Base-by-base conservation (phyloP, 2,113 vertebrate genomes). In the Tyto alba region DNA sequence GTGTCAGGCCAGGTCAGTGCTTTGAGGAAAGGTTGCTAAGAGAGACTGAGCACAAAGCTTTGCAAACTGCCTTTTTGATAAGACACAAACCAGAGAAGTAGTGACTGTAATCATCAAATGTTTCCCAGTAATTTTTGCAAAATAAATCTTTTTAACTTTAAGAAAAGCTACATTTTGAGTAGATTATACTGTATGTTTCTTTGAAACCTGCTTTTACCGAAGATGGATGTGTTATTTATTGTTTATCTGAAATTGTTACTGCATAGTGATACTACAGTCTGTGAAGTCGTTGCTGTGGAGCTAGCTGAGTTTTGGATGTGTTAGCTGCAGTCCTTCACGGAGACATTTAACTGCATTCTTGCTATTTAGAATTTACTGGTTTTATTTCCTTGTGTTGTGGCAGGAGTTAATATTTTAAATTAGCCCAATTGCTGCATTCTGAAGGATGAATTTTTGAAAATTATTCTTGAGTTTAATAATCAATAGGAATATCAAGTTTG, bases 1-100 rank as follows among this genome's bases (percentile, higher is more conserved):
- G 84, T 76, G 94, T 90, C 80, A 89, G 84, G 66, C 66, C 74
- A 88, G 86, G 89, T 85, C 84, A 32, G 76, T 68, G 84, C 57
- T 89, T 89, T 82, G 94, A 92, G 86, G 86, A 75, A 56, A 66
- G 84, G 80, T 45, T 91, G 79, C 88, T 66, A 74, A 80, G 68
- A 62, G 76, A 89, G 76, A 26, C 71, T 19, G 73, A 89, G 57
- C 86, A 57, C 64, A 90, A 50, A 95, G 90, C 90, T 68, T 66
- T 87, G 81, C 89, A 87, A 89, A 84, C 77, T 69, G 88, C 81
- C 78, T 85, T 67, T 59, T 18, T 81, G 86, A 74, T 87, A 76
- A 91, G 80, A 93, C 86, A 56, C 57, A 94, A 92, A 90, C 87
- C 89, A 91, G 84, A 76, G 71, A 23, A 85, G 67, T 43, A 41